Percentiles rank a stretch among this genome's conserved stretches.
These are phyloP conservation scores for Cololabis saira DNA, from an alignment of 2,113 vertebrate species.

Conservation along the genomic window DNA sequence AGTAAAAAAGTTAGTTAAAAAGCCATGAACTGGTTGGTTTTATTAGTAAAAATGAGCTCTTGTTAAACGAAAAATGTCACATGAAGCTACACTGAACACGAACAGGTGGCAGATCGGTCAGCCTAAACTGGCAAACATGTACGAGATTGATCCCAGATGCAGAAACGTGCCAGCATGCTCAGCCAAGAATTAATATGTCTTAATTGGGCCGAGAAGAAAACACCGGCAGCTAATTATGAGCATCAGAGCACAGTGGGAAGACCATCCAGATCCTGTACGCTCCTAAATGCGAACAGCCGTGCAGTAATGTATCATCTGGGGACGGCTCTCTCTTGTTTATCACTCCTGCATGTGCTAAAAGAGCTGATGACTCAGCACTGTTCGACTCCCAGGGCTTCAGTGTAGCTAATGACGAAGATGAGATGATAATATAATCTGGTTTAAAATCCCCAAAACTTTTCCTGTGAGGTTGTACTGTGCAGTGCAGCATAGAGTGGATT, in stretches of 20 bases:
- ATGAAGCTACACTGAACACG: conserved; percentile 2
- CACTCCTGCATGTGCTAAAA: conserved; percentile 13
- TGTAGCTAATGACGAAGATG: conserved; percentile 3
- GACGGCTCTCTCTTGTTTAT: conserved; percentile 19
- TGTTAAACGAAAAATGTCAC: background rate
- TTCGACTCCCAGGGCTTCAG: conserved; percentile 7
- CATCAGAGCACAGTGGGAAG: conserved; percentile 20
- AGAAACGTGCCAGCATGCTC: conserved; percentile 23
- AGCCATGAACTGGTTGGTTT: too few species aligned
- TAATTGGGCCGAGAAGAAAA: conserved; percentile 47
- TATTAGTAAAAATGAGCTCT: too few species aligned
- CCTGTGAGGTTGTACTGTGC: background rate
- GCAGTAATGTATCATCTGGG: conserved; percentile 47
- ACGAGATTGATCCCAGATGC: conserved; percentile 17
- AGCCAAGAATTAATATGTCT: conserved; percentile 46
- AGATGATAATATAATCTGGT: too few species aligned
- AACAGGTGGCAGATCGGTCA: conserved; percentile 18
- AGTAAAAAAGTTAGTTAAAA: background rate
- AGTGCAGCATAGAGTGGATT: background rate
- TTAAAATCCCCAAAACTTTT: too few species aligned
- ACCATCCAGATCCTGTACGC: conserved; percentile 3
- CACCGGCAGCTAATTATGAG: conserved; percentile 38
- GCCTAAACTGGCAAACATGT: conserved; percentile 42
- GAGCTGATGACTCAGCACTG: conserved; percentile 45
- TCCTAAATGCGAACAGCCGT: conserved; percentile 20